Evolutionary conservation across 1,140 invertebrate genomes (phyloP).

Genomic region (Batillaria attramentaria): DNA sequence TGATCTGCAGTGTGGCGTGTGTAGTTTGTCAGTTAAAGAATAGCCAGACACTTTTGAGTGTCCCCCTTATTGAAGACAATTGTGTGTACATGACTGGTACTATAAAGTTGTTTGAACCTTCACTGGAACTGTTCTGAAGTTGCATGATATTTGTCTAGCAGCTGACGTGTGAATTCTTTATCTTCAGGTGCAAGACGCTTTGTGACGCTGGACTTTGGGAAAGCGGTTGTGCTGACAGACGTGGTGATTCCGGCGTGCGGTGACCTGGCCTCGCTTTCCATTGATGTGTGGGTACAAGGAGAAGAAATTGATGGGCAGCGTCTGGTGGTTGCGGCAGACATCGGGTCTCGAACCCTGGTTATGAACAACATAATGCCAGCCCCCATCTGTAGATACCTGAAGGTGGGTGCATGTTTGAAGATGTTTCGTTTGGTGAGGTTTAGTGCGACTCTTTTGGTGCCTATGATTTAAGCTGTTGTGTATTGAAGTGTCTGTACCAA

Average conservation of each 20-base stretch:
- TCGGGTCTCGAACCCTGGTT: slow-evolving; percentile 85
- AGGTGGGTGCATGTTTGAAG: slow-evolving; percentile 75
- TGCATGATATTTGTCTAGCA: no score
- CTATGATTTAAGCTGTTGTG: no score
- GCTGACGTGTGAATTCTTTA: background rate
- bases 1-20: no score
- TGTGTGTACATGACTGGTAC: no score
- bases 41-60: no score
- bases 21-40: no score
- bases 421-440: background rate
- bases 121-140: no score
- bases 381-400: slow-evolving; percentile 89
- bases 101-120: no score
- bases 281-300: slow-evolving; percentile 87
- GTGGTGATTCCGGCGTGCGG: slow-evolving; percentile 88
- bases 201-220: slow-evolving; percentile 92
- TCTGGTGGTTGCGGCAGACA: slow-evolving; percentile 89
- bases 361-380: slow-evolving; percentile 91
- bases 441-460: no score
- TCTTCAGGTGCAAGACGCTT: slow-evolving; percentile 80
- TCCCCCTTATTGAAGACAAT: no score
- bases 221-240: slow-evolving; percentile 88
- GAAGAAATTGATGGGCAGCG: slow-evolving; percentile 88
- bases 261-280: slow-evolving; percentile 88
- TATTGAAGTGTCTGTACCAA: no score